Conservation (phyloP, 1,140 invertebrate species). For the Centruroides sculpturatus region DNA sequence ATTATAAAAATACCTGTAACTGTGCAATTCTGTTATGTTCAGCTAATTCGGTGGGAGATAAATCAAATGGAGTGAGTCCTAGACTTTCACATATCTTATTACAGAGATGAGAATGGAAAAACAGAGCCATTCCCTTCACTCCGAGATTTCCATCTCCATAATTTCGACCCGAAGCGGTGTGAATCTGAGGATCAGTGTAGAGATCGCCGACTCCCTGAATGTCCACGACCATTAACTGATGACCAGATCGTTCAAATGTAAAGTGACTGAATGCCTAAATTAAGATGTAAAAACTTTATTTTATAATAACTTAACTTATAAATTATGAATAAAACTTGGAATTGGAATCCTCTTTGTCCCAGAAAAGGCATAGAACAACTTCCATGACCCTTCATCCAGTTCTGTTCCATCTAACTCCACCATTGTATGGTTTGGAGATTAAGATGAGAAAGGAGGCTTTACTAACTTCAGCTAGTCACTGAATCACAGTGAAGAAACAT, state of each 20-base stretch:
- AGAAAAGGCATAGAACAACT: no score
- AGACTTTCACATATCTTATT: constrained; percentile 41
- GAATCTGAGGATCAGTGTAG: constrained; percentile 48
- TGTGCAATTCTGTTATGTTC: constrained; percentile 4
- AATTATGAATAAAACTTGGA: no score
- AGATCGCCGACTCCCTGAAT: constrained; percentile 46
- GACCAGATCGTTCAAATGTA: constrained; percentile 44
- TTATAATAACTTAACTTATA: no score
- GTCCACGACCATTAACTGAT: constrained; percentile 45
- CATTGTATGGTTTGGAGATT: no score
- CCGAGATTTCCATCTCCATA: constrained; percentile 45
- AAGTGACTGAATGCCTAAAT: constrained; percentile 43
- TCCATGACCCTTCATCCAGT: no score
- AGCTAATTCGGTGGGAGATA: constrained; percentile 29
- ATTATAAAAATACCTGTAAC: constrained; percentile 1
- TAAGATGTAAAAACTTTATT: no score
- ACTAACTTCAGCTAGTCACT: no score
- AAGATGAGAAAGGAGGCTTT: no score
- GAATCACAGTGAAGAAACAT: no score
- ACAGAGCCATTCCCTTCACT: constrained; percentile 42
- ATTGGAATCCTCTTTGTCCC: no score
- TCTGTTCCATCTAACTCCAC: no score
- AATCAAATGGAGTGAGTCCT: constrained; percentile 38
- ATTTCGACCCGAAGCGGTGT: constrained; percentile 35
- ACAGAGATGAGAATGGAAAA: constrained; percentile 43